Percentiles rank a stretch among this genome's conserved stretches.
Evolutionary conservation across 2,888 invertebrate genomes (phyloP).

Genomic region (Sminthurinus aureus): DNA sequence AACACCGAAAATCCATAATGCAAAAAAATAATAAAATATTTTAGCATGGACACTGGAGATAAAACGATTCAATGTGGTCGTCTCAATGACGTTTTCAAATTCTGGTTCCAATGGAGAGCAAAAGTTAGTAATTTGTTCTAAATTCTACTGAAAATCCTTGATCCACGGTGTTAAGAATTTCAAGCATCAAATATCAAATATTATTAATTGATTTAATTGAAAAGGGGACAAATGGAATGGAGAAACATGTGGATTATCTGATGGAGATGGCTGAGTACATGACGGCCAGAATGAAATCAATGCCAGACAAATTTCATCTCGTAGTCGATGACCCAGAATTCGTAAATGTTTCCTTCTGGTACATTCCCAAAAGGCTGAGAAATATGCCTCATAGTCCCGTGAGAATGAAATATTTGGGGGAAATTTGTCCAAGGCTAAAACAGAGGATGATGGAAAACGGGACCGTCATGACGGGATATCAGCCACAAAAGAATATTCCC

Average conservation of each 20-base stretch:
- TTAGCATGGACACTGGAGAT: constrained; percentile 94
- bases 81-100: constrained; percentile 98
- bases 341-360: constrained; percentile 99
- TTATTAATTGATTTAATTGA: neutral
- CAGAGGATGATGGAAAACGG: constrained; percentile 98
- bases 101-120: constrained; percentile 99
- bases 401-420: constrained; percentile 80
- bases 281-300: constrained; percentile 82
- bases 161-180: too few species aligned
- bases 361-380: constrained; percentile 86
- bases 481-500: constrained; percentile 94
- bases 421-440: constrained; percentile 94
- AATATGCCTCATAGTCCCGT: constrained; percentile 76
- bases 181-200: too few species aligned
- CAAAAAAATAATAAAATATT: too few species aligned
- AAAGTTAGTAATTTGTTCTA: constrained; percentile 83
- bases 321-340: constrained; percentile 88
- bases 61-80: constrained; percentile 99
- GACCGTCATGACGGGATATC: constrained; percentile 98
- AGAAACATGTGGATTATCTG: constrained; percentile 84
- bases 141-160: too few species aligned
- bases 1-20: too few species aligned
- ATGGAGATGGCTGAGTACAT: constrained; percentile 93
- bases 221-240: neutral
- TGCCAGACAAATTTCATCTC: constrained; percentile 83